Evolutionary conservation across 2,797 vertebrate species (phyloP), one percentile per base, ranked within the genome.

Genomic region (Sylvia borin): DNA sequence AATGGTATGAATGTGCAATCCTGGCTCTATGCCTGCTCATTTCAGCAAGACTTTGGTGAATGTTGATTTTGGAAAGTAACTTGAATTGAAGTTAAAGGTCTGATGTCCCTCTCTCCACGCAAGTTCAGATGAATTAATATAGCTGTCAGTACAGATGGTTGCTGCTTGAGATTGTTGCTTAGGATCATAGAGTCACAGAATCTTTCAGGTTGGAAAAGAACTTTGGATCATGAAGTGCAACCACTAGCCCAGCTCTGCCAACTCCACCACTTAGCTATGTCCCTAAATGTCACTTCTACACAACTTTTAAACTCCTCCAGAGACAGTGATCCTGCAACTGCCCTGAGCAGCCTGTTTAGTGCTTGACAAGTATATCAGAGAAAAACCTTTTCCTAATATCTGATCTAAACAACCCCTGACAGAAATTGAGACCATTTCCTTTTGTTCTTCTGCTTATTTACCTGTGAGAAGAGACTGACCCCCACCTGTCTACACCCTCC

Each of bases 31-130:
- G 89, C 62, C 68, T 34, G n/a, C 55, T 92, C 29, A 72, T 95
- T 96, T 86, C 81, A 93, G 71, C 78, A 80, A 72, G 82, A 65
- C 40, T 68, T 87, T 61, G 50, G 47, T 70, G 34, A 72, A 76
- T 88, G 64, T 95, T 86, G 55, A 67, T 81, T 93, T 83, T 93
- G 81, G 74, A 91, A 92, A 79, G 55, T 62, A 80, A 42, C 26
- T 47, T 75, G 57, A 83, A 64, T 27, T 47, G 51, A 62, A 96
- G 32, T 79, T 76, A 62, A 71, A 82, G 22, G 48, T 64, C 61
- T 61, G n/a, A 66, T 91, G 65, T 70, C 48, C 50, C 31, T 51
- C 25, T 68, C 68, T 86, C 51, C 24, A 43, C 38, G 32, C 79
- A 51, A 94, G 55, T 38, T 36, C 42, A 65, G 26, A 78, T 36